Conservation (phyloP, 1,140 invertebrate genomes). For the Pogonus chalceus region DNA sequence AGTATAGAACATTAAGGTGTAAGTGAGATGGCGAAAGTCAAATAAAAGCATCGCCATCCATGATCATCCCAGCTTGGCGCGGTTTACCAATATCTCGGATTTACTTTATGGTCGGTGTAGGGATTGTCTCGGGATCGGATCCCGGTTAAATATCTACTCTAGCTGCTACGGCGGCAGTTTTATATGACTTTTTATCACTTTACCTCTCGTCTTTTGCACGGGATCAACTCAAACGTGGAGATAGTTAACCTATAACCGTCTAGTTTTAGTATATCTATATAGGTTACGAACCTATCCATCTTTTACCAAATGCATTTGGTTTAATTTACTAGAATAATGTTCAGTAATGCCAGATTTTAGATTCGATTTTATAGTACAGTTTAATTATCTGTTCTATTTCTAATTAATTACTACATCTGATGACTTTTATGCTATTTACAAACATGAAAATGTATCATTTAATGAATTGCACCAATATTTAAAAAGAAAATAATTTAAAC, state of each 20-base stretch:
- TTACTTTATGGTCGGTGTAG: conserved; percentile 6
- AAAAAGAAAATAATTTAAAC: too few relatives aligned
- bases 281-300: background rate
- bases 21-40: background rate
- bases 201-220: background rate
- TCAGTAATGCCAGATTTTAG: too few relatives aligned
- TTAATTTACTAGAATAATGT: conserved; percentile 8
- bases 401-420: too few relatives aligned
- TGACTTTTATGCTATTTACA: too few relatives aligned
- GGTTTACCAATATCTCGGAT: conserved; percentile 6
- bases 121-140: background rate
- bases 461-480: too few relatives aligned
- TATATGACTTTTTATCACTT: conserved; percentile 7
- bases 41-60: background rate
- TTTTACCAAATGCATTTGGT: background rate
- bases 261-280: too few relatives aligned
- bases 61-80: background rate
- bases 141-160: conserved; percentile 1
- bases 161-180: conserved; percentile 1
- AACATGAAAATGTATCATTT: too few relatives aligned
- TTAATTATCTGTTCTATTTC: too few relatives aligned
- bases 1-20: background rate
- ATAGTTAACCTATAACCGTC: background rate
- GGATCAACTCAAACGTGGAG: background rate
- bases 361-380: too few relatives aligned